A percentile compares a stretch with the other conserved stretches of the same genome.
These are phyloP conservation scores for Pelusios castaneus DNA, from an alignment of 2,113 vertebrate species.

Conservation along the genomic window DNA sequence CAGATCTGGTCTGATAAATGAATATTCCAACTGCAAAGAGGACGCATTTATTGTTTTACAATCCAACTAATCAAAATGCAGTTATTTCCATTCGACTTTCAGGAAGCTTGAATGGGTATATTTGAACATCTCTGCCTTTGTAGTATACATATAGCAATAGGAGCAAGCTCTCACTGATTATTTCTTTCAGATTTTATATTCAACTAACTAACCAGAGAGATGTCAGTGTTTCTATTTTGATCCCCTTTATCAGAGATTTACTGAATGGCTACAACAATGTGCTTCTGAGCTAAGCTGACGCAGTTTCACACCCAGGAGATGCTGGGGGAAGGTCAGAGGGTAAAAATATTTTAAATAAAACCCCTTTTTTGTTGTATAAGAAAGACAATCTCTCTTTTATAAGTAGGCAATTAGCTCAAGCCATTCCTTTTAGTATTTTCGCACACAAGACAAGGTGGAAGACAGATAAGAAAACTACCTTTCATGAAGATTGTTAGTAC, in stretches of 20 bases:
- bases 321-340: conserved; percentile 4
- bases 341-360: conserved; percentile 19
- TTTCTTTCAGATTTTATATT: conserved; percentile 35
- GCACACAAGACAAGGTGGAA: background rate
- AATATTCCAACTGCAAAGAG: conserved; percentile 23
- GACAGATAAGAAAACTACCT: background rate
- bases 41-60: background rate
- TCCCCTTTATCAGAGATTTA: background rate
- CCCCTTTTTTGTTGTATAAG: background rate
- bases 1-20: background rate
- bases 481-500: conserved; percentile 1
- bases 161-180: conserved; percentile 26
- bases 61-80: conserved; percentile 13
- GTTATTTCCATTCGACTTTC: conserved; percentile 37
- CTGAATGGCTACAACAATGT: background rate
- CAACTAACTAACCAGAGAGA: conserved; percentile 24
- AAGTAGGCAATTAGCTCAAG: background rate
- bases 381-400: conserved; percentile 5
- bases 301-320: background rate
- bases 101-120: conserved; percentile 55
- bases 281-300: background rate
- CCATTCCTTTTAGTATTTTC: background rate
- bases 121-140: conserved; percentile 50
- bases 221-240: conserved; percentile 12
- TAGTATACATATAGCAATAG: conserved; percentile 48